phyloP scores from a whole-genome alignment of 1,140 invertebrate genomes.

The Orius laevigatus region DNA sequence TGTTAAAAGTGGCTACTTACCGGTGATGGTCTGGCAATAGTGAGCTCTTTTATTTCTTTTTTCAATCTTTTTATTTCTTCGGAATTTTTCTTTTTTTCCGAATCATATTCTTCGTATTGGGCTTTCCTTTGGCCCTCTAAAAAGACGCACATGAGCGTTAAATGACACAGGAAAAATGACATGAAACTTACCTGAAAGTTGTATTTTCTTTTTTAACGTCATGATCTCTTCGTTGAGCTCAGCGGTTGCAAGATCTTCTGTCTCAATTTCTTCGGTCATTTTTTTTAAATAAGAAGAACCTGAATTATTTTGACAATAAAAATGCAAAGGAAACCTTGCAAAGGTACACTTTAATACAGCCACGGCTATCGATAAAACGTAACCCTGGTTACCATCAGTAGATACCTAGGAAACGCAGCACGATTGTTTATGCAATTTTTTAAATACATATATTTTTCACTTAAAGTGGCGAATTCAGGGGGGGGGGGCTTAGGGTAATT shows the following conservation, averaged over 20 bases:
- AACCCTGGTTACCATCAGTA: too few relatives aligned
- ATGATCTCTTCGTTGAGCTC: constrained; percentile 55
- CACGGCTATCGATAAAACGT: too few relatives aligned
- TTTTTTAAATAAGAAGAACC: too few relatives aligned
- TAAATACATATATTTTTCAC: too few relatives aligned
- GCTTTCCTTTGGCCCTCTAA: constrained; percentile 68
- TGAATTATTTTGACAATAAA: too few relatives aligned
- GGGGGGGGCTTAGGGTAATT: too few relatives aligned
- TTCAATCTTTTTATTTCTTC: constrained; percentile 53
- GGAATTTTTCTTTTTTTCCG: constrained; percentile 48
- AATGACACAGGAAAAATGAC: constrained; percentile 3
- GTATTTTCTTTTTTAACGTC: constrained; percentile 66
- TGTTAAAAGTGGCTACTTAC: constrained; percentile 25
- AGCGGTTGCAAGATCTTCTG: constrained; percentile 15
- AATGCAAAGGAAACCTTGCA: too few relatives aligned
- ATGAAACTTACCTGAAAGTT: constrained; percentile 45
- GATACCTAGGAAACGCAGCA: too few relatives aligned
- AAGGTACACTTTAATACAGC: too few relatives aligned
- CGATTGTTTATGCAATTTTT: too few relatives aligned
- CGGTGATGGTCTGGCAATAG: constrained; percentile 36
- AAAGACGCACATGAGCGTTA: constrained; percentile 13
- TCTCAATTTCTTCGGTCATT: constrained; percentile 21
- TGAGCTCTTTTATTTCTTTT: constrained; percentile 47
- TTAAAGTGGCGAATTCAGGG: too few relatives aligned
- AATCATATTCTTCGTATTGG: constrained; percentile 58